These are phyloP conservation scores for Odocoileus hemionus DNA, from an alignment of 2,113 vertebrate genomes.

Conservation along the genomic window DNA sequence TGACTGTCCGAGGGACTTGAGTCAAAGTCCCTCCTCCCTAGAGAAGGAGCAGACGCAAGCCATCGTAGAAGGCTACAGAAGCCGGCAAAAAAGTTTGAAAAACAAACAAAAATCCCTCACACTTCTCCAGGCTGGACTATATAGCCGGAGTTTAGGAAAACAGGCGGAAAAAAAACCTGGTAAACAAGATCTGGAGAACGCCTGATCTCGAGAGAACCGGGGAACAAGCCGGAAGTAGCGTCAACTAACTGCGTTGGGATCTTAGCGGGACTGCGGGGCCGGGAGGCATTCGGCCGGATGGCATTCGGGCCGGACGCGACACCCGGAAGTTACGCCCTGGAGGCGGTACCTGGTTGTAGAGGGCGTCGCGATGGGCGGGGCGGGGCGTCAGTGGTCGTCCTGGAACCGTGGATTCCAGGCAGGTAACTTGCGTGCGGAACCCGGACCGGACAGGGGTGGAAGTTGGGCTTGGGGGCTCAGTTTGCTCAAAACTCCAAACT, in stretches of 20 bases:
- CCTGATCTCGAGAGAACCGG: rapidly evolving
- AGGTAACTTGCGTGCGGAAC: conserved; percentile 37
- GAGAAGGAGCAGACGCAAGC: background rate
- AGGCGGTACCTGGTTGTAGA: background rate
- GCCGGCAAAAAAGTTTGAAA: background rate
- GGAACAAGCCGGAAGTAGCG: background rate
- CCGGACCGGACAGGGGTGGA: background rate
- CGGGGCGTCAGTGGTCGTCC: background rate
- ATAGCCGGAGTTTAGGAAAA: background rate
- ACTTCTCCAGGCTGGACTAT: background rate
- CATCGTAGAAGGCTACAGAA: background rate
- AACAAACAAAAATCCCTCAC: background rate
- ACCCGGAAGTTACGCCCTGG: conserved; percentile 7
- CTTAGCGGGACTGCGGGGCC: rapidly evolving
- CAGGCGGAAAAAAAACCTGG: rapidly evolving
- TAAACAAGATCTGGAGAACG: rapidly evolving
- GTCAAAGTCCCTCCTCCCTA: too few relatives aligned
- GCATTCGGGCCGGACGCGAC: background rate
- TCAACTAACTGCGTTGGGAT: rapidly evolving
- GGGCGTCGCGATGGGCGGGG: background rate
- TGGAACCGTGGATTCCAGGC: background rate
- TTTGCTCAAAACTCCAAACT: too few relatives aligned
- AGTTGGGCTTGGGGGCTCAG: rapidly evolving
- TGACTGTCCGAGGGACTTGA: background rate
- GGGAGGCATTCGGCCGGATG: background rate